Base-by-base conservation (phyloP, 2,888 invertebrate genomes). In the Tetheella fluctuosa region DNA sequence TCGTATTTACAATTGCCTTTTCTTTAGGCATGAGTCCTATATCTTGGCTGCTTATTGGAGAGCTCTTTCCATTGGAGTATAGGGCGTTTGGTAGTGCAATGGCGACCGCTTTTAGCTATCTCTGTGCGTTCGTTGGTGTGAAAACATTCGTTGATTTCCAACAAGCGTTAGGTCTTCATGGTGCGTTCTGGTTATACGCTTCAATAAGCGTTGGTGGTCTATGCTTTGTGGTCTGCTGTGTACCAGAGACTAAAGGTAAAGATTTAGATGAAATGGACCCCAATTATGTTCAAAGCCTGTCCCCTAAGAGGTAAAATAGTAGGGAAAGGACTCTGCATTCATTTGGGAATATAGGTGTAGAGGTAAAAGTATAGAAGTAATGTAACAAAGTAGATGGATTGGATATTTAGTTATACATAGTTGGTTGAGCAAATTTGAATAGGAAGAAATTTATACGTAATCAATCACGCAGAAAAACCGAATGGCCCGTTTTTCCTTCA, bases 231-330 rank as follows among this genome's bases (percentile, higher is more conserved):
- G 96, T 96, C 3, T 96, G 96, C 78, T 96, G 96, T 82, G 97
- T 98, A 10, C 98, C 98, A 0, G 98, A 98, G 90, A 98, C 98
- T 5, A 98, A 97, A 85, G 98, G 98, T 0, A 96, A 96, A 73
- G 97, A 97, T 81, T 91, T 98, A 74, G 97, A 97, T 82, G 97
- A 98, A 86, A 97, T 98, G 95, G 96, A 96, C 80, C 95, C 96
- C 37, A 95, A 95, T 77, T 94, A 94, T 74, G 94, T 95, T 42
- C 91, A 88, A 67, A 93, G 85, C 80, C 74, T 93, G 13, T 92
- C 91, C 1, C 90, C 90, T 12, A 93, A 92, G 64, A 88, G 91
- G 80, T 93, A 91, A 83, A 76, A 64, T 30, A 62, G 37, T 60
- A 59, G 54, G 60, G 56, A n/a, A 58, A 54, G 10, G 59, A 62